Evolutionary conservation across 2,888 invertebrate species (phyloP).

Genomic region (Hirtodrosophila duncani): DNA sequence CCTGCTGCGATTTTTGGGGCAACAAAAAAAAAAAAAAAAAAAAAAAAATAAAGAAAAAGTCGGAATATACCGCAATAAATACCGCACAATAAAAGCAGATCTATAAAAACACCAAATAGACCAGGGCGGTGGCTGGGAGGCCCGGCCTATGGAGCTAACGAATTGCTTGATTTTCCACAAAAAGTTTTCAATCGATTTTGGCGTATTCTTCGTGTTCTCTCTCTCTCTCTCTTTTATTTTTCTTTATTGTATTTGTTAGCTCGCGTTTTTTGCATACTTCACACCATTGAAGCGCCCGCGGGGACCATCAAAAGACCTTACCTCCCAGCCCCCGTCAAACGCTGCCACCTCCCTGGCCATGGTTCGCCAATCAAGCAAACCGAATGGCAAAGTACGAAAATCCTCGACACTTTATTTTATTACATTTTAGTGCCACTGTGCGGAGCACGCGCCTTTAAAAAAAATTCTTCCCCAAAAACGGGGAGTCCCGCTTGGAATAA

Average conservation of each 20-base stretch:
- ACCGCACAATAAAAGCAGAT: slow-evolving; percentile 60
- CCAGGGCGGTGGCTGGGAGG: neutral
- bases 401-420: slow-evolving; percentile 72
- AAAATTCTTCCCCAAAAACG: slow-evolving; percentile 9
- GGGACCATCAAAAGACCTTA: slow-evolving; percentile 10
- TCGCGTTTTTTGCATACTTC: slow-evolving; percentile 44
- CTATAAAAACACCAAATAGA: slow-evolving; percentile 29
- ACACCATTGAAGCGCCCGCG: slow-evolving; percentile 49
- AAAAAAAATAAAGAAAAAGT: neutral
- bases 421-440: slow-evolving; percentile 53
- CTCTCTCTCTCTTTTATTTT: slow-evolving; percentile 5
- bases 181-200: slow-evolving; percentile 58
- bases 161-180: slow-evolving; percentile 49
- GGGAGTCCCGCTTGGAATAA: neutral
- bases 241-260: slow-evolving; percentile 8
- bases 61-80: slow-evolving; percentile 52
- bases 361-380: slow-evolving; percentile 30
- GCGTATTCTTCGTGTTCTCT: slow-evolving; percentile 28
- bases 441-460: slow-evolving; percentile 23
- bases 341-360: neutral
- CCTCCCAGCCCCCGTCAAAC: neutral
- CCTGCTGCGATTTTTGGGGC: slow-evolving; percentile 30
- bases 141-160: slow-evolving; percentile 29
- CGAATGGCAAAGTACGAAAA: slow-evolving; percentile 41
- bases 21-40: slow-evolving; percentile 14